Conservation (phyloP, 2,797 vertebrate species). For the Halcyon chelicuti region DNA sequence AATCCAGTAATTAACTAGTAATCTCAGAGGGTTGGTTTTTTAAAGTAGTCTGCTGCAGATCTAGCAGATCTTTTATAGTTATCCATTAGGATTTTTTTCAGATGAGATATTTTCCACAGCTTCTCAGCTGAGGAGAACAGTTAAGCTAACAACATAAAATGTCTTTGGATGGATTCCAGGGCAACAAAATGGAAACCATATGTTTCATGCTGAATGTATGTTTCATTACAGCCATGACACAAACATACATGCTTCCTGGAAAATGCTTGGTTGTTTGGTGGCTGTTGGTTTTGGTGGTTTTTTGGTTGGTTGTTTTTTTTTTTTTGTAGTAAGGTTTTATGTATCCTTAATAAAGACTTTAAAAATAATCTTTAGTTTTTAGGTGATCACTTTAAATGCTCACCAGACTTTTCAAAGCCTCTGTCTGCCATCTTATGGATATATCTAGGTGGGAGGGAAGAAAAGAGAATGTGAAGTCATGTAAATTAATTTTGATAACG, state of each 20-base stretch:
- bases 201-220: conserved; percentile 66
- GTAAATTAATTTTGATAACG: background rate
- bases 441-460: background rate
- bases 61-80: conserved; percentile 12
- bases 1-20: background rate
- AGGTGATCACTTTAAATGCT: background rate
- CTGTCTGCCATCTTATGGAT: background rate
- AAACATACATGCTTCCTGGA: conserved; percentile 26
- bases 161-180: conserved; percentile 62
- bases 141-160: conserved; percentile 68
- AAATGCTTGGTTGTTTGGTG: background rate
- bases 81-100: conserved; percentile 60
- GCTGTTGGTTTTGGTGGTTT: background rate
- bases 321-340: background rate
- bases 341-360: background rate
- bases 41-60: background rate
- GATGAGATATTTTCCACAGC: conserved; percentile 57
- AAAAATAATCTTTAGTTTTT: background rate
- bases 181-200: conserved; percentile 71
- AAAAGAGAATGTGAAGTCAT: background rate
- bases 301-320: background rate
- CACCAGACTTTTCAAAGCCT: background rate
- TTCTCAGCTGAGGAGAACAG: conserved; percentile 53
- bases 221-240: conserved; percentile 57
- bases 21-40: background rate